Conservation (phyloP, 2,113 vertebrate genomes). For the Pollimyrus isidori region DNA sequence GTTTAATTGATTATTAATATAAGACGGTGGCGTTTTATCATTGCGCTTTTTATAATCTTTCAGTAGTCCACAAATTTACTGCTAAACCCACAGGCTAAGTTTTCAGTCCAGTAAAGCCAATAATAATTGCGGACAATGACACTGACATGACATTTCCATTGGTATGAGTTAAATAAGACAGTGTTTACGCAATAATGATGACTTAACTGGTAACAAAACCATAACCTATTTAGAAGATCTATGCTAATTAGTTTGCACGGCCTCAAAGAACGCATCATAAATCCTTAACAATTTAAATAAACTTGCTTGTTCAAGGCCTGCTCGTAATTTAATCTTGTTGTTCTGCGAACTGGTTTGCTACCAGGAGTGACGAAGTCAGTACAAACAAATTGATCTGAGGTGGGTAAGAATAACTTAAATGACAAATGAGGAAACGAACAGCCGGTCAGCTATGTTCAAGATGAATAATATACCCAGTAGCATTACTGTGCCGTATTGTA, state of each 20-base stretch:
- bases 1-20: background rate
- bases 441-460: background rate
- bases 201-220: constrained; percentile 97
- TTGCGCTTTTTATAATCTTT: background rate
- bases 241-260: constrained; percentile 90
- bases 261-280: constrained; percentile 79
- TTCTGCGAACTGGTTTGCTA: constrained; percentile 22
- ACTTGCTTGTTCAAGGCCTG: constrained; percentile 51
- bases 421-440: background rate
- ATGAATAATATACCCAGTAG: background rate
- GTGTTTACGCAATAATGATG: constrained; percentile 77
- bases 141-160: constrained; percentile 80
- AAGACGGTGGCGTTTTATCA: background rate
- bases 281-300: constrained; percentile 81
- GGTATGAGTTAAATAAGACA: constrained; percentile 74
- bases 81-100: constrained; percentile 41
- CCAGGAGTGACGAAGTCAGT: background rate
- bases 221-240: constrained; percentile 87
- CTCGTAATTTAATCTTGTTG: constrained; percentile 51
- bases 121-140: constrained; percentile 79
- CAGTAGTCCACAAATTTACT: background rate
- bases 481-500: background rate
- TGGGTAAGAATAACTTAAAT: constrained; percentile 29
- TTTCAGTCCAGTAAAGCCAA: constrained; percentile 45
- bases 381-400: background rate